Evolutionary conservation across 2,888 invertebrate genomes (phyloP).

Genomic region (Tetragonula carbonaria): DNA sequence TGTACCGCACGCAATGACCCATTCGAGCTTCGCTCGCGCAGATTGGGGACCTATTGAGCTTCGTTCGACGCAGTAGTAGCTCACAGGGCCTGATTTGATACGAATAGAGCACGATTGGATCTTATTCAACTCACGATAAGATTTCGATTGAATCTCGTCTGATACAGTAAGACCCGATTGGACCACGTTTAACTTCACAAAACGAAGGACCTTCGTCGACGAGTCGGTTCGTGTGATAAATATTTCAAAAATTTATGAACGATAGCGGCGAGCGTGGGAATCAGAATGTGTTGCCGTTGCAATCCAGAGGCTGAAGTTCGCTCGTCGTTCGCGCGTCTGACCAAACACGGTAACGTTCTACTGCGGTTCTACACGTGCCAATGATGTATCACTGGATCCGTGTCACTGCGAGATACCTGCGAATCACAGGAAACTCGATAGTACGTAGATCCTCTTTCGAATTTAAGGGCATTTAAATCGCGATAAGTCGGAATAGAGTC

Average conservation of each 20-base stretch:
- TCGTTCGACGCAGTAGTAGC: neutral
- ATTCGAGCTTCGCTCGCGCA: neutral
- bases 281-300: neutral
- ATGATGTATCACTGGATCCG: neutral
- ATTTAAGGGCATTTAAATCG: neutral
- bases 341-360: neutral
- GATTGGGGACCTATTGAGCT: neutral
- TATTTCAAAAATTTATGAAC: neutral
- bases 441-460: neutral
- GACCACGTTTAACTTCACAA: neutral
- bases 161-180: conserved; percentile 5
- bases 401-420: neutral
- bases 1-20: neutral
- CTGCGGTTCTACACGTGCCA: neutral
- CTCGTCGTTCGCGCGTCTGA: neutral
- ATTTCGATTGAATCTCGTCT: neutral
- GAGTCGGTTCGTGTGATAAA: neutral
- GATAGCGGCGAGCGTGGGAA: too few relatives aligned
- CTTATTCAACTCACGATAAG: conserved; percentile 8
- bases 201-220: neutral
- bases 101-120: conserved; percentile 27
- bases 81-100: conserved; percentile 10
- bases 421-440: neutral
- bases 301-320: neutral
- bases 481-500: neutral